These are phyloP conservation scores for Orthosia gothica DNA, from an alignment of 2,888 invertebrate species.

Conservation along the genomic window DNA sequence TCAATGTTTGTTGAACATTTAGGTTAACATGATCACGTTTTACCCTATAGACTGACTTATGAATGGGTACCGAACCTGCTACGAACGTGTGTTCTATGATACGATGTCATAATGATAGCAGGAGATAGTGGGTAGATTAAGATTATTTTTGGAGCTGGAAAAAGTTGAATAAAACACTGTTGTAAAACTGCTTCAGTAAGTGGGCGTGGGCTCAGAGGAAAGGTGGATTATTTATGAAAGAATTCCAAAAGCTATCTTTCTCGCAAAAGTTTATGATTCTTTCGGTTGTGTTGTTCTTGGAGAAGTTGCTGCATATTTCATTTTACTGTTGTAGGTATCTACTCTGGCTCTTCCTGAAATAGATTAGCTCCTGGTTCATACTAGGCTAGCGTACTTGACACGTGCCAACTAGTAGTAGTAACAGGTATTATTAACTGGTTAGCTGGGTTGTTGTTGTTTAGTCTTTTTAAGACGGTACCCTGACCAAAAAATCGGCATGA, in stretches of 20 bases:
- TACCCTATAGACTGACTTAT: not conserved
- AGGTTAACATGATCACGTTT: constrained; percentile 25
- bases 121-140: not conserved
- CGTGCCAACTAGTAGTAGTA: too few species aligned
- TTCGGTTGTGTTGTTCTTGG: not conserved
- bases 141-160: not conserved
- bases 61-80: not conserved
- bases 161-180: not conserved
- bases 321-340: not conserved
- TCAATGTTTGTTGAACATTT: constrained; percentile 24
- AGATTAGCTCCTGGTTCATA: not conserved
- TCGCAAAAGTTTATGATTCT: constrained; percentile 1
- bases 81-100: not conserved
- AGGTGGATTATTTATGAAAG: not conserved
- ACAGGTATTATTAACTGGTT: not conserved
- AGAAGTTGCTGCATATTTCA: not conserved
- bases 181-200: not conserved
- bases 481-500: too few species aligned
- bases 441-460: not conserved
- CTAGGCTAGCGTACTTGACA: not conserved
- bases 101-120: not conserved
- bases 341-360: not conserved
- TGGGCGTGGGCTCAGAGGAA: not conserved
- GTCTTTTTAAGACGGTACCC: too few species aligned
- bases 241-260: constrained; percentile 6